These are phyloP conservation scores for Oryzias curvinotus DNA, from an alignment of 2,113 vertebrate genomes.

Conservation along the genomic window DNA sequence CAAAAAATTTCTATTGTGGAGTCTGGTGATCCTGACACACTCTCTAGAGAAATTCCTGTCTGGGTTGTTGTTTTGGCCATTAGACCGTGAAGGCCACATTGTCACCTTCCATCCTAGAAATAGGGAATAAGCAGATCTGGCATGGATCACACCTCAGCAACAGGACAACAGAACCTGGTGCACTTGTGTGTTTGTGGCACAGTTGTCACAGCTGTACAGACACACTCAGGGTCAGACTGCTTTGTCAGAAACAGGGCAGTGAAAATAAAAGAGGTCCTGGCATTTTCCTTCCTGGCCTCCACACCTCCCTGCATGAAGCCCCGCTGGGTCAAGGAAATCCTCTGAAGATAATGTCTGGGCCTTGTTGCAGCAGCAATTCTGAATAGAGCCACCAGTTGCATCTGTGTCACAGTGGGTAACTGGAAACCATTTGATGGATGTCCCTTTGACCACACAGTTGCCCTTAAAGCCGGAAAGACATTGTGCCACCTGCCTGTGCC, in stretches of 20 bases:
- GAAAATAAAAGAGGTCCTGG: conserved; percentile 41
- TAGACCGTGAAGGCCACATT: conserved; percentile 48
- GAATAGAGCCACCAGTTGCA: conserved; percentile 34
- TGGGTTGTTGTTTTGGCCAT: conserved; percentile 57
- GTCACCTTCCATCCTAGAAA: background rate
- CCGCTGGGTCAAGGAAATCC: conserved; percentile 23
- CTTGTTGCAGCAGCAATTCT: conserved; percentile 29
- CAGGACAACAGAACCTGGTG: background rate
- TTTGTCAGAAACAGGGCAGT: conserved; percentile 57
- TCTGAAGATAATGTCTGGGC: conserved; percentile 34
- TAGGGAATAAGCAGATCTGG: too few relatives aligned
- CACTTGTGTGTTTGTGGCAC: conserved; percentile 17
- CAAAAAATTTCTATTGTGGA: conserved; percentile 36
- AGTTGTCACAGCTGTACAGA: conserved; percentile 17
- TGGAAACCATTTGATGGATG: conserved; percentile 51
- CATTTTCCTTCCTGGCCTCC: conserved; percentile 26
- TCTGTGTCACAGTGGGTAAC: conserved; percentile 58
- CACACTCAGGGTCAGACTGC: conserved; percentile 34
- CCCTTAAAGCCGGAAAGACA: conserved; percentile 39
- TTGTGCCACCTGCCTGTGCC: conserved; percentile 60
- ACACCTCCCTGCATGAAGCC: conserved; percentile 5
- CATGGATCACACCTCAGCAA: too few relatives aligned
- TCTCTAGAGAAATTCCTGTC: conserved; percentile 64
- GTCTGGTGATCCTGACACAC: conserved; percentile 58
- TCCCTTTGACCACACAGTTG: conserved; percentile 48